Evolutionary conservation across 2,113 vertebrate genomes (phyloP).

Genomic region (Sturnira hondurensis): DNA sequence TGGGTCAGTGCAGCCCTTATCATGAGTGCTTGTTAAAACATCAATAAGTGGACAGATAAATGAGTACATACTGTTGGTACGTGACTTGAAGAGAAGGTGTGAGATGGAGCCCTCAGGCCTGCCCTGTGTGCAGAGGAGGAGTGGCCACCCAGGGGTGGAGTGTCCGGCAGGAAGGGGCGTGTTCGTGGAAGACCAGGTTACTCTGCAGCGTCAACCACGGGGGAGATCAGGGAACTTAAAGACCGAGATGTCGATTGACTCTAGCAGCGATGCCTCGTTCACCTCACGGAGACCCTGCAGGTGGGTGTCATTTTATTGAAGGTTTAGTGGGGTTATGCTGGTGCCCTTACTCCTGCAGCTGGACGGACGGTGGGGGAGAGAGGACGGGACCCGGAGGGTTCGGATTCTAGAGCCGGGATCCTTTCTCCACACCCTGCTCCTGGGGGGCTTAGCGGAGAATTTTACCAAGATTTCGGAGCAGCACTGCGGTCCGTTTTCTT

Average conservation of each 20-base stretch:
- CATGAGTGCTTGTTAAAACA: background rate
- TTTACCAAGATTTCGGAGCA: background rate
- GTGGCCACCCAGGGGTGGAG: fast-evolving
- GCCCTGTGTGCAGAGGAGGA: background rate
- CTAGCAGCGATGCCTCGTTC: background rate
- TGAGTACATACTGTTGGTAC: background rate
- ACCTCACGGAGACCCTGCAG: background rate
- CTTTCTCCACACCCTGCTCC: background rate
- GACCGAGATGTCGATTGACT: background rate
- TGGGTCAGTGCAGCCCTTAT: background rate
- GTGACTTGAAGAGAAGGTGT: background rate
- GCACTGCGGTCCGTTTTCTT: background rate
- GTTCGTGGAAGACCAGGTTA: background rate
- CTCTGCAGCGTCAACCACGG: background rate
- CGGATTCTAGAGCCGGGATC: fast-evolving
- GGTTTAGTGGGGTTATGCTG: background rate
- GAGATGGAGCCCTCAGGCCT: background rate
- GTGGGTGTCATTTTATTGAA: background rate
- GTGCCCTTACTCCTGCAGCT: background rate
- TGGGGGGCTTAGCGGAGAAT: background rate
- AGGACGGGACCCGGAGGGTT: fast-evolving
- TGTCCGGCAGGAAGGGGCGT: background rate
- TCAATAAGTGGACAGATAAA: background rate
- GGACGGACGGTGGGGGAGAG: too few relatives aligned
- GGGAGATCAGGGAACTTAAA: background rate